Conservation (phyloP, 2,113 vertebrate genomes). For the Porphyrio hochstetteri region DNA sequence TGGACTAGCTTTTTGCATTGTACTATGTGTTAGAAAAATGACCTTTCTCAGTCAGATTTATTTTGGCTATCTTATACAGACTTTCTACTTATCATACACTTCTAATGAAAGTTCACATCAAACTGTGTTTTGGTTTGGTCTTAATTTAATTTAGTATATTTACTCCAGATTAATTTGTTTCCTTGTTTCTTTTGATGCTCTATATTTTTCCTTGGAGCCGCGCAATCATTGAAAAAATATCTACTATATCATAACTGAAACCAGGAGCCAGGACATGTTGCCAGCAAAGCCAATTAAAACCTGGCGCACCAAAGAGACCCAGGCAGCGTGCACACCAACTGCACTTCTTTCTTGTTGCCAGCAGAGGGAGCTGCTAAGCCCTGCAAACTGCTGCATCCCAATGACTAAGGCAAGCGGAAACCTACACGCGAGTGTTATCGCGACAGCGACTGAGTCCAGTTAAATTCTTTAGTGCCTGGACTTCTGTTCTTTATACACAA, state of each 20-base stretch:
- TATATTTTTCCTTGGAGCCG: background rate
- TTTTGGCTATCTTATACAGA: background rate
- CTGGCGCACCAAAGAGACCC: rapidly evolving
- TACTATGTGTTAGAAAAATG: background rate
- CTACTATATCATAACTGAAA: background rate
- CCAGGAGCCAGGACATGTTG: background rate
- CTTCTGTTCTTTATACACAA: background rate
- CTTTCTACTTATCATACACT: background rate
- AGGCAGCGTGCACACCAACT: background rate
- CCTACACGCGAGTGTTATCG: background rate
- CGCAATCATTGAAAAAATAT: background rate
- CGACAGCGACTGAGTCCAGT: background rate
- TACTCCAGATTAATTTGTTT: background rate
- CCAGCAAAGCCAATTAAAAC: background rate
- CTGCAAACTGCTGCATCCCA: background rate
- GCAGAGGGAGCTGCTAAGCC: conserved; percentile 42
- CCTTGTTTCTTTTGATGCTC: background rate
- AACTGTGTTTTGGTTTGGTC: background rate
- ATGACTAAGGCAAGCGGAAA: rapidly evolving
- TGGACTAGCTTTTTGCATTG: background rate
- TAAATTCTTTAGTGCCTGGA: background rate
- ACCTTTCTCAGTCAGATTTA: background rate
- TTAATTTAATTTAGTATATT: background rate
- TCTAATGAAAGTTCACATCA: background rate
- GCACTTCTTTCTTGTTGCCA: conserved; percentile 18